Evolutionary conservation across 2,113 vertebrate genomes (phyloP).

Genomic region (Cairina moschata): DNA sequence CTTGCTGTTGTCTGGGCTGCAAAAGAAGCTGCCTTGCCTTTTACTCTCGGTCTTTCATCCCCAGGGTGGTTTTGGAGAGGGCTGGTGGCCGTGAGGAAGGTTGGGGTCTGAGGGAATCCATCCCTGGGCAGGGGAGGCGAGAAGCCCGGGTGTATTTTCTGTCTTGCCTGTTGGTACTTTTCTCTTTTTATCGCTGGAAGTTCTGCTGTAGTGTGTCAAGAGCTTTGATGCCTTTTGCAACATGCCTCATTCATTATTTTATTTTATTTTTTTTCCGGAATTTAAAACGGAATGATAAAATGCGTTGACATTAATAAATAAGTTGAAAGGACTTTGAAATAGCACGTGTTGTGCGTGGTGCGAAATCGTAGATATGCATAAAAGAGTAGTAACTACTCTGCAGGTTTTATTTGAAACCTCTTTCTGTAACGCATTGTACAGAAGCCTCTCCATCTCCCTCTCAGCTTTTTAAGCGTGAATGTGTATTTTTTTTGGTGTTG

Average conservation of each 20-base stretch:
- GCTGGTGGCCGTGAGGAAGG: neutral
- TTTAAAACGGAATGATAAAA: conserved; percentile 16
- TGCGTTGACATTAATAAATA: neutral
- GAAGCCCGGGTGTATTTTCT: neutral
- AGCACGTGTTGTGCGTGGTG: conserved; percentile 29
- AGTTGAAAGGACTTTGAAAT: conserved; percentile 72
- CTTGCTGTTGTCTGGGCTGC: neutral
- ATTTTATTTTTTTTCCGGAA: neutral
- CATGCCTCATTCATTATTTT: neutral
- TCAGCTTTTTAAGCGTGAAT: conserved; percentile 46
- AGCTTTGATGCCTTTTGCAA: conserved; percentile 17
- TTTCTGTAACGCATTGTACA: neutral
- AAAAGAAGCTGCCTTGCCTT: neutral
- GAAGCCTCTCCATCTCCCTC: conserved; percentile 40
- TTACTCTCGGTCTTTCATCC: neutral
- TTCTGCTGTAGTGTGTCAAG: neutral
- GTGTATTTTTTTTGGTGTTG: conserved; percentile 19
- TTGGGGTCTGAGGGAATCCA: neutral
- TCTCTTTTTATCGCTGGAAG: neutral
- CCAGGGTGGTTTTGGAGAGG: neutral
- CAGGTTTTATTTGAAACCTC: conserved; percentile 26
- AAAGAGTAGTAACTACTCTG: conserved; percentile 3
- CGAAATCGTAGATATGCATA: conserved; percentile 12
- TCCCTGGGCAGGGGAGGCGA: neutral
- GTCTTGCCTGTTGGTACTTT: neutral